These are phyloP conservation scores for Torymus tubicola DNA, from an alignment of 2,888 invertebrate genomes.

Conservation along the genomic window DNA sequence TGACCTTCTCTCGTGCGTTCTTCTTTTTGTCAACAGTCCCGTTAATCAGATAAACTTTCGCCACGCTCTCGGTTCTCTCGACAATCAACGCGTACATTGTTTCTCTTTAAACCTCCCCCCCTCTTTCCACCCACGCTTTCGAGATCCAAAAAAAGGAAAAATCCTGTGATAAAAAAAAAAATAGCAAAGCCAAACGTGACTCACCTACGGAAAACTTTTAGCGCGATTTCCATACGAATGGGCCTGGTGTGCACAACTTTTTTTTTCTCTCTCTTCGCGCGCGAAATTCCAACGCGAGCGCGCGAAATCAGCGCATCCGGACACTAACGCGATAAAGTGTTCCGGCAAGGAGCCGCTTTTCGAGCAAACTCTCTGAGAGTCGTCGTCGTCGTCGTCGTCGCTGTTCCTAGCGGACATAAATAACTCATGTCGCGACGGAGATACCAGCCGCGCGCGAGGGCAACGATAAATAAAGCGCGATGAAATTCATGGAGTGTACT, in stretches of 20 bases:
- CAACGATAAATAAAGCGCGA: constrained; percentile 49
- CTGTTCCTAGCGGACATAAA: constrained; percentile 39
- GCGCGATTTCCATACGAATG: too few relatives aligned
- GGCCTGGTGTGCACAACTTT: too few relatives aligned
- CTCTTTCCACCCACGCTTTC: too few relatives aligned
- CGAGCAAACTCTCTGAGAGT: constrained; percentile 29
- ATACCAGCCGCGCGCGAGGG: background rate
- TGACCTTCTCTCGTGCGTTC: too few relatives aligned
- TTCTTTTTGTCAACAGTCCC: too few relatives aligned
- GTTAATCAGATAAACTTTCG: too few relatives aligned
- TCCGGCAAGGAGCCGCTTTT: constrained; percentile 1
- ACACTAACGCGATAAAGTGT: constrained; percentile 30
- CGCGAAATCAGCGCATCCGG: constrained; percentile 21
- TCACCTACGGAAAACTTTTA: too few relatives aligned
- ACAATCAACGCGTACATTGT: background rate
- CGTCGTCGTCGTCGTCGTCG: background rate
- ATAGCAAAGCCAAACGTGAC: too few relatives aligned
- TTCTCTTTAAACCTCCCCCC: too few relatives aligned
- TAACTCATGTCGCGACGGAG: constrained; percentile 43
- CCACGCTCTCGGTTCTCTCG: background rate
- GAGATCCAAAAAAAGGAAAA: too few relatives aligned
- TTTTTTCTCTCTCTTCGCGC: too few relatives aligned
- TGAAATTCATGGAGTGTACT: constrained; percentile 52
- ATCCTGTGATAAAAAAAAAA: too few relatives aligned
- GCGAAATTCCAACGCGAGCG: background rate